Base-by-base conservation (phyloP, 2,888 invertebrate genomes). In the Drosophila rubida region DNA sequence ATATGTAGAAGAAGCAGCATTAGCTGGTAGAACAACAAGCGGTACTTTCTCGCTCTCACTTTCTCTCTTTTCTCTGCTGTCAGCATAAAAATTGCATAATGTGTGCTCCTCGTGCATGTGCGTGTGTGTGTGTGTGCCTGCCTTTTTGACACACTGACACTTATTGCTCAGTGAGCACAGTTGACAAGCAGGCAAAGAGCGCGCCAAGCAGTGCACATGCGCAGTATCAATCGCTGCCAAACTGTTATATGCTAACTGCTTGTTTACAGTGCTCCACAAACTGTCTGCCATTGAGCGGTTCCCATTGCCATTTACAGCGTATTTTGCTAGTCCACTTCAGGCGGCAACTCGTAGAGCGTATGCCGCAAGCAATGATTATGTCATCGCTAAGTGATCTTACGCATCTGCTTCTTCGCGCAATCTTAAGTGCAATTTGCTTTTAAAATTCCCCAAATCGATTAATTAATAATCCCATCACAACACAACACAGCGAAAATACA, bases 91-190 rank as follows among this genome's bases (percentile, higher is more conserved):
- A 77, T 89, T 89, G 89, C 87, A 89, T 89, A 87, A 89, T 87
- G 69, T 51, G 57, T 59, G 7, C 35, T 14, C 35, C 7, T 9
- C 9, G 42, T 45, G 42, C 16, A 23, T 44, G 7, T 50, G 19
- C 35, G 35, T 41, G 44, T 54, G 54, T 32, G 54, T 58, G 16
- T 49, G 32, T 53, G 65, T 54, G 50, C 58, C 50, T 50, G 48
- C 50, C 58, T 61, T 76, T 75, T 75, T 90, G 90, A 90, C 90
- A 90, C 89, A 90, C 88, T 90, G 90, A 90, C 90, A 90, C 88
- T 88, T 78, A 83, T 89, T 75, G 84, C 42, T 55, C 51, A 65
- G 13, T 59, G 62, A 69, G 66, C 39, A 51, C 55, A 23, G 30
- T 58, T 69, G 69, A 76, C 61, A 64, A 55, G 46, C 62, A 50